Evolutionary conservation across 2,888 invertebrate species (phyloP).

Genomic region (Baronia brevicornis): DNA sequence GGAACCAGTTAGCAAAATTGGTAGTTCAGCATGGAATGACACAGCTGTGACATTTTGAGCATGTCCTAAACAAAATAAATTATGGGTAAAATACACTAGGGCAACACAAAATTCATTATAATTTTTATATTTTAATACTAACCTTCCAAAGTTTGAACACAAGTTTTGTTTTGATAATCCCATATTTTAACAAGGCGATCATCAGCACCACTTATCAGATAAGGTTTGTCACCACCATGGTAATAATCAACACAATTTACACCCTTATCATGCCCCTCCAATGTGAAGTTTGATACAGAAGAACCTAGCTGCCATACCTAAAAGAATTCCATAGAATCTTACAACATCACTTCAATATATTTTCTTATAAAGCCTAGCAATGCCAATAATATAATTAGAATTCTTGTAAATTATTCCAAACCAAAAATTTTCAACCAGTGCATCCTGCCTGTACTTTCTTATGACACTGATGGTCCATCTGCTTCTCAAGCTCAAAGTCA

Average conservation of each 20-base stretch:
- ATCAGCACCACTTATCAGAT: constrained; percentile 98
- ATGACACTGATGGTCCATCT: no score
- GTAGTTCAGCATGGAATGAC: constrained; percentile 98
- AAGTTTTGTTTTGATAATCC: constrained; percentile 99
- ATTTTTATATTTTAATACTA: constrained; percentile 13
- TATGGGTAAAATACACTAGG: background rate
- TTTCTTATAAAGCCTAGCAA: no score
- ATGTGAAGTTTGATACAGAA: constrained; percentile 96
- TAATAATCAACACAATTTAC: constrained; percentile 99
- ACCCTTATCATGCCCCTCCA: constrained; percentile 98
- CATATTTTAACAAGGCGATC: constrained; percentile 98
- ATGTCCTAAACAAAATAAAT: constrained; percentile 77
- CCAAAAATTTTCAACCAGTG: background rate
- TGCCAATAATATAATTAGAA: no score
- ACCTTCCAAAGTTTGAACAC: constrained; percentile 96
- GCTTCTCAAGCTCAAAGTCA: no score
- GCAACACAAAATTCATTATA: background rate
- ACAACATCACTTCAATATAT: background rate
- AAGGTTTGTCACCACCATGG: constrained; percentile 99
- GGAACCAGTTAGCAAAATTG: constrained; percentile 96
- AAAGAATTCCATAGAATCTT: constrained; percentile 4
- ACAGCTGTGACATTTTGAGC: constrained; percentile 97
- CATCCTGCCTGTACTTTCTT: no score
- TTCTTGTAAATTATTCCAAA: background rate
- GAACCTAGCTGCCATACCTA: constrained; percentile 98